Base-by-base conservation (phyloP, 2,797 vertebrate genomes). In the Phrynocephalus vlangalii region DNA sequence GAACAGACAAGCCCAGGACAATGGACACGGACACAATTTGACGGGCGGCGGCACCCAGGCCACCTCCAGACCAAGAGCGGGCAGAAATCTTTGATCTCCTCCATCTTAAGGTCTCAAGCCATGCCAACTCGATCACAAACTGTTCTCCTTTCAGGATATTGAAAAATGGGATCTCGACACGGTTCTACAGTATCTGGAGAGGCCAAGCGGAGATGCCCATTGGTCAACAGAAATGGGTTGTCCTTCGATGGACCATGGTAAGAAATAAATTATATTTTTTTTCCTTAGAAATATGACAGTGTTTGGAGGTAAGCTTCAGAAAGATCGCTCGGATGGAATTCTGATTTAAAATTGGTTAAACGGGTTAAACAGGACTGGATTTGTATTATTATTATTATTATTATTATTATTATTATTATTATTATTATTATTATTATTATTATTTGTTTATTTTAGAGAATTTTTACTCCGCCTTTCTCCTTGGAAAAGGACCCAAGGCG, bases 111-210 rank as follows among this genome's bases (percentile, higher is more conserved):
- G 48, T 56, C 83, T 87, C 67, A 73, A 67, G 68, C 78, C 79
- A 3, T 20, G 30, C 76, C 24, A 63, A 87, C 92, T 87, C 44
- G 38, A 26, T 89, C 50, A 48, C 48, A 18, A 24, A 68, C 60
- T 50, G n/a, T 2, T 72, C 92, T 66, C 82, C 89, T 95, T 97
- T 93, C 95, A 98, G 98, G 91, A 90, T 63, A 89, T 95, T 33
- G 96, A 97, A 66, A 95, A 96, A 18, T 94, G 92, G 96, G 95
- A 97, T 94, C 93, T 96, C 83, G 96, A 97, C 78, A 85, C 92
- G 82, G 90, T 95, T 91, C 93, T 95, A 50, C 95, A 95, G 86
- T 95, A 94, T 79, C 86, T 96, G 79, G 85, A 93, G 82, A 89
- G 89, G 15, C 87, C 93, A 85, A 87, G 91, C 26, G 84, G 67